Conservation (phyloP, 2,113 vertebrate species). For the Manacus vitellinus region DNA sequence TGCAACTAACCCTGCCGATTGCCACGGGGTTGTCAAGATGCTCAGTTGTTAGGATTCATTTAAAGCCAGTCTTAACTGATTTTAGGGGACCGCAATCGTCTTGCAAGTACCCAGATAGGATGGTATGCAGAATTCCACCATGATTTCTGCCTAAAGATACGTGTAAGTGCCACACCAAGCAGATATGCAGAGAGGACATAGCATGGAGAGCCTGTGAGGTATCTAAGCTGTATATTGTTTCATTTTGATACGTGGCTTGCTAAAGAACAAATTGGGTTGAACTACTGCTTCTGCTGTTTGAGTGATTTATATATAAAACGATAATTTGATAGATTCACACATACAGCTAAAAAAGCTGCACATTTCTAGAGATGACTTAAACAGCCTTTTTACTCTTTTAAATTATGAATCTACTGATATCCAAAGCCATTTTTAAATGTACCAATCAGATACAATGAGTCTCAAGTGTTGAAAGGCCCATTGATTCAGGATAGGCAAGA, state of each 20-base stretch:
- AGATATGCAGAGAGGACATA: background rate
- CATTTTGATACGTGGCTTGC: background rate
- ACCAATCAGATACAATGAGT: background rate
- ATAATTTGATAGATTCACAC: background rate
- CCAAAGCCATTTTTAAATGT: background rate
- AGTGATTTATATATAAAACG: background rate
- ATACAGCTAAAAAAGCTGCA: background rate
- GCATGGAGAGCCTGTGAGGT: background rate
- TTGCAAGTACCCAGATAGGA: too few relatives aligned
- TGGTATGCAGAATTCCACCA: background rate
- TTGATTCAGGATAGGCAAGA: background rate
- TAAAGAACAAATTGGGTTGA: background rate
- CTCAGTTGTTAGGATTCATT: background rate
- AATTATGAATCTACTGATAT: background rate
- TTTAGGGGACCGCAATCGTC: background rate
- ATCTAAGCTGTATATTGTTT: background rate
- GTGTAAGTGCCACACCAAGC: accelerated
- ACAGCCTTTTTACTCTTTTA: background rate
- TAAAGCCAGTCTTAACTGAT: background rate
- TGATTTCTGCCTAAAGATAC: background rate
- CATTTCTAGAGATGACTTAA: background rate
- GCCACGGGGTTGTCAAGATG: background rate
- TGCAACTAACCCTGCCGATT: background rate
- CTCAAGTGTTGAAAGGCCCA: background rate
- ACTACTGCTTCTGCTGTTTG: background rate